These are phyloP conservation scores for Andricus grossulariae DNA, from an alignment of 1,140 invertebrate genomes.

Conservation along the genomic window DNA sequence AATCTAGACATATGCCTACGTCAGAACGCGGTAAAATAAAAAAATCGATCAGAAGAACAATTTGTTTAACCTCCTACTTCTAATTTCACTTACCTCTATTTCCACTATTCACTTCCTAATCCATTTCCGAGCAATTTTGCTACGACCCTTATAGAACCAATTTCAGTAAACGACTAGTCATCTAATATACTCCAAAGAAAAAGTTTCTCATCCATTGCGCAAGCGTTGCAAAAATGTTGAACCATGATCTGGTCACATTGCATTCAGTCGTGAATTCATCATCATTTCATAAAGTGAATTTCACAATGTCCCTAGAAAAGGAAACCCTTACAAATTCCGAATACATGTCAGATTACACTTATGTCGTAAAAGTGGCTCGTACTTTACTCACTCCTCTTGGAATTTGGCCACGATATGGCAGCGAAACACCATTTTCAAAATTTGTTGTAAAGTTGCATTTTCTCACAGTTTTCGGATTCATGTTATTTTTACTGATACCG, in stretches of 20 bases:
- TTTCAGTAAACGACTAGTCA: conserved; percentile 4
- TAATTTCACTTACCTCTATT: too few species aligned
- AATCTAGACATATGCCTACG: too few species aligned
- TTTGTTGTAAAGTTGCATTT: conserved; percentile 55
- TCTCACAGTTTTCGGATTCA: conserved; percentile 56
- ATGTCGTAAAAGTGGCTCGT: conserved; percentile 58
- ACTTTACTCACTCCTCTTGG: conserved; percentile 63
- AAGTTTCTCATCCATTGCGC: not conserved
- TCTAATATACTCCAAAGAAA: not conserved
- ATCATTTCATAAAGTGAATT: not conserved
- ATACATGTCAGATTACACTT: conserved; percentile 36
- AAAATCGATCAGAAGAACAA: not conserved
- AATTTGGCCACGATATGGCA: conserved; percentile 64
- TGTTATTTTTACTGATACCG: conserved; percentile 63
- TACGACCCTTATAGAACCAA: conserved; percentile 2
- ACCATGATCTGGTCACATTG: not conserved
- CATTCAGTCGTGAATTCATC: not conserved
- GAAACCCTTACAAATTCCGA: not conserved
- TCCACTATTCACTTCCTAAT: not conserved
- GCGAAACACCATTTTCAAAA: conserved; percentile 41
- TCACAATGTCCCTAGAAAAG: not conserved
- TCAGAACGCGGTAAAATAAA: not conserved
- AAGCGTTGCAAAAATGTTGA: not conserved
- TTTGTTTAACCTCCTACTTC: not conserved
- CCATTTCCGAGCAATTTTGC: not conserved